Base-by-base conservation (phyloP, 2,113 vertebrate genomes). In the Pyrgilauda ruficollis region DNA sequence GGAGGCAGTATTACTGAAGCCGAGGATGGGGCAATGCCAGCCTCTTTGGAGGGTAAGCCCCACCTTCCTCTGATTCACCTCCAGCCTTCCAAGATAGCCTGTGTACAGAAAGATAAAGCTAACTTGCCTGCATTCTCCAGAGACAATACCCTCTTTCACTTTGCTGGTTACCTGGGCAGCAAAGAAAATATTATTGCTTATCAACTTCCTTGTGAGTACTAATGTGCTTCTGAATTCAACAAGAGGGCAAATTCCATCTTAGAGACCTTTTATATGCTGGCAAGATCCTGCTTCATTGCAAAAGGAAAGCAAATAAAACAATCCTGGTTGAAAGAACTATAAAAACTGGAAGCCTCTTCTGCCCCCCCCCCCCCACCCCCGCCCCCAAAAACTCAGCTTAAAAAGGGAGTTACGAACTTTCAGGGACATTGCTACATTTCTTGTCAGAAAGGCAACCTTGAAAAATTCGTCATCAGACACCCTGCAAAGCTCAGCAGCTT, bases 181-280 rank as follows among this genome's bases (percentile, higher is more conserved):
- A 91, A 84, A 78, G 93, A 97, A 97, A 93, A 95, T 93, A 97
- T 97, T 96, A 91, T 95, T 95, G 76, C 94, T 97, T 97, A 97
- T 97, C 96, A 92, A 82, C 87, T 96, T 95, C 90, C 95, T 96
- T 87, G 78, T 91, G 62, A 96, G 82, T 82, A 94, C 76, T 92
- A 82, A 69, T 77, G 78, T 89, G 64, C 84, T 95, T 89, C 70
- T 96, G 79, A 84, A 94, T 92, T 90, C 92, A 92, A 74, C 26
- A 46, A 96, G 79, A 94, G 89, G 89, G 82, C 92, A 97, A 96
- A 94, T 92, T 95, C 95, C 94, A 96, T 41, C 43, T 85, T 21
- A 89, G 21, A 87, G 73, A 93, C 88, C 81, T 92, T 89, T 94
- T 84, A 90, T 56, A 81, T 44, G 44, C 59, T 93, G 75, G 68